Evolutionary conservation across 2,888 invertebrate species (phyloP), one percentile per base, ranked within the genome.

Genomic region (Drosophila atripex): DNA sequence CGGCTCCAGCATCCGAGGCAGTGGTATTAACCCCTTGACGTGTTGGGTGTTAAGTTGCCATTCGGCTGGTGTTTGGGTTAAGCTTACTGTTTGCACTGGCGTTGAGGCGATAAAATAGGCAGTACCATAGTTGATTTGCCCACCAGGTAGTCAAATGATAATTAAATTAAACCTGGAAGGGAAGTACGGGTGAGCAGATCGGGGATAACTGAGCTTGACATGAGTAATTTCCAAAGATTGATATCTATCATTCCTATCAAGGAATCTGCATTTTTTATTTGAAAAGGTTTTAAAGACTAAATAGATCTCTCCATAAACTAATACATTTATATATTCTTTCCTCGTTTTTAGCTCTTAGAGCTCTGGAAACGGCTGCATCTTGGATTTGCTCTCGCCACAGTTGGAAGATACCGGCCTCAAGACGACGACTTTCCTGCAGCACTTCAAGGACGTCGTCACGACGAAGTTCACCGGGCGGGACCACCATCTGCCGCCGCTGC

Each of bases 401-500:
- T 86, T 86, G 83, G 89, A 90, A 76, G 89, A 90, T 89, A 90
- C 90, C 90, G 89, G 90, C 90, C 89, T 90, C 90, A 90, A 89
- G 85, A 90, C 90, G 90, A 90, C 90, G 88, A 90, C 90, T 86
- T 90, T 90, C 83, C 87, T 90, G 88, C 90, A 90, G 88, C 90
- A 90, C 77, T 90, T 90, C 75, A 90, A 90, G 88, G 90, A 90
- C 90, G 90, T 90, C 90, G 90, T 90, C 84, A 90, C 90, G 90
- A 90, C 90, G 90, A 90, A 90, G 90, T 90, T 91, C 89, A 88
- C 90, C 66, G 89, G 90, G 79, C 78, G 90, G 69, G 89, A 90
- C 69, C 90, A 90, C 56, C 90, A 90, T 73, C 86, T 90, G 88
- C 90, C 90, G 77, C 90, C 90, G 23, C 83, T 89, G 72, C 90